phyloP scores from a whole-genome alignment of 2,888 invertebrate species.

The Sphaerophoria rueppellii region DNA sequence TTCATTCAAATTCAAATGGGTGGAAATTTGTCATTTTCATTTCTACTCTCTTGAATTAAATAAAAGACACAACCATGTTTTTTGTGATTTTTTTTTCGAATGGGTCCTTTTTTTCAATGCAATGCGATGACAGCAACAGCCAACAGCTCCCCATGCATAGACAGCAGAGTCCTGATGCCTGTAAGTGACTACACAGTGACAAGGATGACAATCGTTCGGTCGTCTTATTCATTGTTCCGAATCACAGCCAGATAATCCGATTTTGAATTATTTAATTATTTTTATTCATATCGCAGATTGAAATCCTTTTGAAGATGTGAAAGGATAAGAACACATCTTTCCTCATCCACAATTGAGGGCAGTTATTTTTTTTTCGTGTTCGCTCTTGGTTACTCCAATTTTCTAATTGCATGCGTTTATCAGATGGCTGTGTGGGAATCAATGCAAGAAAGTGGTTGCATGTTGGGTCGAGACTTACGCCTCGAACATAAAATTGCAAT shows the following conservation, averaged over 20 bases:
- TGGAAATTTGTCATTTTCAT: slow-evolving; percentile 66
- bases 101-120: slow-evolving; percentile 27
- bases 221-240: slow-evolving; percentile 62
- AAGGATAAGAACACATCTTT: slow-evolving; percentile 3
- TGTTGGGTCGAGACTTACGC: slow-evolving; percentile 28
- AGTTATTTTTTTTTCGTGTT: slow-evolving; percentile 6
- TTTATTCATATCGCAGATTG: slow-evolving; percentile 65
- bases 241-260: slow-evolving; percentile 68
- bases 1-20: slow-evolving; percentile 70
- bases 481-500: slow-evolving; percentile 64
- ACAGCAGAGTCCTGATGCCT: slow-evolving; percentile 29
- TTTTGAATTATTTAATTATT: slow-evolving; percentile 72
- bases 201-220: slow-evolving; percentile 52
- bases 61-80: slow-evolving; percentile 17
- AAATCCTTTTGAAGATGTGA: slow-evolving; percentile 65
- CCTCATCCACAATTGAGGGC: slow-evolving; percentile 36
- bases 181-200: slow-evolving; percentile 66
- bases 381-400: neutral
- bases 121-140: slow-evolving; percentile 25
- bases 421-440: slow-evolving; percentile 45
- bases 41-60: slow-evolving; percentile 40
- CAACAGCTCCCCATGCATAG: slow-evolving; percentile 22
- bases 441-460: slow-evolving; percentile 26
- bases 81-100: slow-evolving; percentile 30
- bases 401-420: slow-evolving; percentile 26